Evolutionary conservation across 2,888 invertebrate species (phyloP).

Genomic region (Apoderus coryli): DNA sequence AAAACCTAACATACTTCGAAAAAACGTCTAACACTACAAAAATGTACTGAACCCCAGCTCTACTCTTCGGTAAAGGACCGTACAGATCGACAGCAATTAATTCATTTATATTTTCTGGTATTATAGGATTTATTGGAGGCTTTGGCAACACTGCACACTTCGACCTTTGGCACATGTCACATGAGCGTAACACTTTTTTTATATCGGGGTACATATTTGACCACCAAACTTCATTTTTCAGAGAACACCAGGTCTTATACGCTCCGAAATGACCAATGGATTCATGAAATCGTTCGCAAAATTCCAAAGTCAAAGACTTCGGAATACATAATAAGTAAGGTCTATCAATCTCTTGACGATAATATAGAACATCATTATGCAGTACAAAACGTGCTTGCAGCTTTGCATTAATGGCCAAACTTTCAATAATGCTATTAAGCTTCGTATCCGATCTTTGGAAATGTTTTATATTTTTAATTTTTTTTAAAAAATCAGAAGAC

Average conservation of each 20-base stretch:
- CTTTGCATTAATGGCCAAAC: background rate
- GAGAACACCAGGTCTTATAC: too few species aligned
- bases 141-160: too few species aligned
- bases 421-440: background rate
- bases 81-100: too few species aligned
- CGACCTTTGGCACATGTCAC: background rate
- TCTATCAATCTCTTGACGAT: background rate
- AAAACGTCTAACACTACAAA: too few species aligned
- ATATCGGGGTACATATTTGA: background rate
- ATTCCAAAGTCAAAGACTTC: background rate
- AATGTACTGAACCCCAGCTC: too few species aligned
- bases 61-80: too few species aligned
- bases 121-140: too few species aligned
- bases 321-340: slow-evolving; percentile 4
- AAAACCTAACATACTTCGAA: too few species aligned
- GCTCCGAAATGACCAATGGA: too few species aligned
- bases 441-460: too few species aligned
- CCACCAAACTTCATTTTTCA: too few species aligned
- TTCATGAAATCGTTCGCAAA: slow-evolving; percentile 4
- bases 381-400: slow-evolving; percentile 2
- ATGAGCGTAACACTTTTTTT: background rate
- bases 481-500: background rate
- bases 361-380: slow-evolving; percentile 4
- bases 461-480: background rate
- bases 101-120: too few species aligned